Evolutionary conservation across 2,888 invertebrate species (phyloP), one percentile per base, ranked within the genome.

Genomic region (Willowsia nigromaculata): DNA sequence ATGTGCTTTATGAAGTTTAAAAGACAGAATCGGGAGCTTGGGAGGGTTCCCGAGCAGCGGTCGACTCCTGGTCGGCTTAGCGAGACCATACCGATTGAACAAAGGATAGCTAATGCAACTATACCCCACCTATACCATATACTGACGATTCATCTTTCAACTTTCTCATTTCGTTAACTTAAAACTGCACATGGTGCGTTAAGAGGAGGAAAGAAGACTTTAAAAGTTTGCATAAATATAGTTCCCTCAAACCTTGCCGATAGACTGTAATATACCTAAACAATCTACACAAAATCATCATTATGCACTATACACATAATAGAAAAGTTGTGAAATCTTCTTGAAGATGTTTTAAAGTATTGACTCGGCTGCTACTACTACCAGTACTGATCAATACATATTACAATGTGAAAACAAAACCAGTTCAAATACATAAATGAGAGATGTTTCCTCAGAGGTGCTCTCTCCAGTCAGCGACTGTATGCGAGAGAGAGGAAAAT

Each of bases 21-120:
- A 89, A 89, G 80, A 76, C 30, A 80, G 68, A 43, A 68, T 84
- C 83, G 88, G 84, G 56, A 89, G 78, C 88, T 76, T 53, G 88
- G 88, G 88, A 89, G 88, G 84, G 88, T 89, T 89, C 80, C 88
- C 88, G 88, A 89, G 62, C 82, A 43, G 43, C 33, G 65, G 80
- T 89, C 88, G 88, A 84, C 33, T 50, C 2, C 22, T 80, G 59
- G 87, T 83, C 88, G 88, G 65, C 76, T 65, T 74, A 76, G 40
- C 88, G 83, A 88, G 84, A 37, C 65, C 53, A 89, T 68, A 68
- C 88, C 83, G 76, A 84, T 78, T 84, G 80, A 56, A 68, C 33
- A 22, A 7, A 59, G 9, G 27, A 37, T 30, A 33, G 1, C 9
- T 56, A 18, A 15, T n/a, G 25, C 13, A 47, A 27, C 27, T 74